Evolutionary conservation across 2,113 vertebrate species (phyloP), one percentile per base, ranked within the genome.

Genomic region (Caloenas nicobarica): DNA sequence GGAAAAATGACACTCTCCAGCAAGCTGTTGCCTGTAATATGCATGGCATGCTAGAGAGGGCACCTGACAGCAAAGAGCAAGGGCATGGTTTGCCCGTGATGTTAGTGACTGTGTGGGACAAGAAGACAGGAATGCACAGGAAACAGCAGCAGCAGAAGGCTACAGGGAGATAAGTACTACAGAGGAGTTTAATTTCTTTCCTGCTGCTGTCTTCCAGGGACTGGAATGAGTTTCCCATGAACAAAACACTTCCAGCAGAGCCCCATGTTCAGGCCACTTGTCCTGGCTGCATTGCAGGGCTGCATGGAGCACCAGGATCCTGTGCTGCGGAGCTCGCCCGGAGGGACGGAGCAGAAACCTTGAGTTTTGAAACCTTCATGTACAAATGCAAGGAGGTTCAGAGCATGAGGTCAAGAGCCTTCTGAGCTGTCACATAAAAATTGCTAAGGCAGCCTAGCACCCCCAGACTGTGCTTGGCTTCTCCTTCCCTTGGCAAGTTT

Each of bases 41-140:
- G n/a, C 1, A 1, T 58, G 70, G 46, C 51, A n/a, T 58, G 88
- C 64, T 42, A 50, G 56, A 64, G 81, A 53, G 58, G 69, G 73
- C 65, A 88, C 11, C 40, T 40, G 61, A n/a, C 42, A 68, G 81
- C 46, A n/a, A 1, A 2, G 69, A 74, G 46, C 56, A 38, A 33
- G 17, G 53, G 29, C 84, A 33, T 4, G 0, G 0, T 9, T 2
- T 0, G 1, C 65, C 71, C 22, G 2, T 4, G 11, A 19, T 46
- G 44, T 8, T 26, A 53, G 56, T 7, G 4, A 29, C 50, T 0
- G 0, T 1, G 2, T 42, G 61, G 57, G 73, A 71, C 77, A 21
- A 72, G 44, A 69, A 33, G 50, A 42, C 7, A 24, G 46, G 60
- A 77, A 29, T 10, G 44, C 33, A 16, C 54, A 81, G 69, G 77